phyloP scores from a whole-genome alignment of 2,888 invertebrate genomes.

The Melanostoma scalare region DNA sequence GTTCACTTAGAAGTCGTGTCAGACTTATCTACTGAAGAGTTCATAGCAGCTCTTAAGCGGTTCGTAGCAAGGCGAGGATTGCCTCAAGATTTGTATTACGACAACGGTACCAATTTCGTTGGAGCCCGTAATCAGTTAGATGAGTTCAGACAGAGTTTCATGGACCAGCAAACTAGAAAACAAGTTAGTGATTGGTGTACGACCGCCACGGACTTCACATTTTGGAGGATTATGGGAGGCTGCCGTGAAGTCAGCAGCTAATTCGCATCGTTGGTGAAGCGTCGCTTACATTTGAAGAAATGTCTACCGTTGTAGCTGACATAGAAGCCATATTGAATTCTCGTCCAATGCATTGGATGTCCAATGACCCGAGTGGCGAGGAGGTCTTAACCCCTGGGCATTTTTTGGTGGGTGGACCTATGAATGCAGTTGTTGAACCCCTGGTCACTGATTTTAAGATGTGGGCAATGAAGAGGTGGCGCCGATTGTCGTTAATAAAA shows the following conservation, averaged over 20 bases:
- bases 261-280: neutral
- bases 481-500: too few species aligned
- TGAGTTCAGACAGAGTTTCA: constrained; percentile 47
- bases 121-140: constrained; percentile 58
- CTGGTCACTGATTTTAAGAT: too few species aligned
- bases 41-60: constrained; percentile 41
- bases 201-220: constrained; percentile 50
- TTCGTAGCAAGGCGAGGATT: constrained; percentile 65
- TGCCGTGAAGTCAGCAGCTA: constrained; percentile 23
- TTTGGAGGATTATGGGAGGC: constrained; percentile 66
- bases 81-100: constrained; percentile 49
- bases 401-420: too few species aligned
- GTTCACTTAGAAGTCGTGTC: too few species aligned
- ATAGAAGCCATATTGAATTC: constrained; percentile 3
- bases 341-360: neutral
- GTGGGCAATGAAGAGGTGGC: too few species aligned
- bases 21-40: too few species aligned
- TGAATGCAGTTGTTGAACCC: too few species aligned
- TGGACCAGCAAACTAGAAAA: constrained; percentile 37
- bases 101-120: constrained; percentile 70
- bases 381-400: too few species aligned
- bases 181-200: constrained; percentile 46
- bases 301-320: constrained; percentile 6
- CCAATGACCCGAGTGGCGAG: neutral
- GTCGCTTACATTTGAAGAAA: neutral